phyloP scores from a whole-genome alignment of 2,888 invertebrate genomes.

The Ormyrus nitidulus region DNA sequence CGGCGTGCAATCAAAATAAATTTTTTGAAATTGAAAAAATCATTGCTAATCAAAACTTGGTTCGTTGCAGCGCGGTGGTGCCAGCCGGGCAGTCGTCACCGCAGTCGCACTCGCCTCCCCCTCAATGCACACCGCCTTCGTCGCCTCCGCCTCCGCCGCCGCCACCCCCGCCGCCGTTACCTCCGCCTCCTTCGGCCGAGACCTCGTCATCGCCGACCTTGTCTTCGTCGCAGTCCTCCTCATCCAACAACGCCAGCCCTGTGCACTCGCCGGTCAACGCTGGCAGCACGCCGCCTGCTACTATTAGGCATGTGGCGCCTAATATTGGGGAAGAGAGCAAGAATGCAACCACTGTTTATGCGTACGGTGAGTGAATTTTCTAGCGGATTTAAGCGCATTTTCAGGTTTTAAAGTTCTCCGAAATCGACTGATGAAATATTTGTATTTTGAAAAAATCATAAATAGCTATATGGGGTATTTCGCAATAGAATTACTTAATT shows the following conservation, averaged over 20 bases:
- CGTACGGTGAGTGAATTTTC: slow-evolving; percentile 45
- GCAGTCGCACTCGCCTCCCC: slow-evolving; percentile 57
- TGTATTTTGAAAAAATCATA: too few species aligned
- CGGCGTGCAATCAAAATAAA: too few species aligned
- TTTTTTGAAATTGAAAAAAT: background rate
- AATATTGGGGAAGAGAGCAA: slow-evolving; percentile 47
- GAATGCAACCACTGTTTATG: slow-evolving; percentile 42
- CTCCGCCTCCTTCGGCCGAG: slow-evolving; percentile 61
- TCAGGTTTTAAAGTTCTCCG: background rate
- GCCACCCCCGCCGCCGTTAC: slow-evolving; percentile 63
- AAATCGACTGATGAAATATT: too few species aligned
- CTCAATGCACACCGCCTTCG: slow-evolving; percentile 65
- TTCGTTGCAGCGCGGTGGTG: slow-evolving; percentile 27
- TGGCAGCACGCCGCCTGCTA: slow-evolving; percentile 46
- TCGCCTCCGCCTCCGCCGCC: slow-evolving; percentile 65
- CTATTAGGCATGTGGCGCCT: slow-evolving; percentile 49
- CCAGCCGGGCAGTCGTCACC: slow-evolving; percentile 53
- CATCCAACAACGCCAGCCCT: slow-evolving; percentile 61
- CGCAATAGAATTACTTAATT: background rate
- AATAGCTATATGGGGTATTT: too few species aligned
- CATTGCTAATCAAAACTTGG: too few species aligned
- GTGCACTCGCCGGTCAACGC: slow-evolving; percentile 61
- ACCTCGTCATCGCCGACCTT: slow-evolving; percentile 61
- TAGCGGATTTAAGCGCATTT: background rate
- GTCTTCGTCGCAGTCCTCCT: slow-evolving; percentile 56